Conservation (phyloP, 35 echinoderm and acorn worm species). For the Heliocidaris tuberculata region DNA sequence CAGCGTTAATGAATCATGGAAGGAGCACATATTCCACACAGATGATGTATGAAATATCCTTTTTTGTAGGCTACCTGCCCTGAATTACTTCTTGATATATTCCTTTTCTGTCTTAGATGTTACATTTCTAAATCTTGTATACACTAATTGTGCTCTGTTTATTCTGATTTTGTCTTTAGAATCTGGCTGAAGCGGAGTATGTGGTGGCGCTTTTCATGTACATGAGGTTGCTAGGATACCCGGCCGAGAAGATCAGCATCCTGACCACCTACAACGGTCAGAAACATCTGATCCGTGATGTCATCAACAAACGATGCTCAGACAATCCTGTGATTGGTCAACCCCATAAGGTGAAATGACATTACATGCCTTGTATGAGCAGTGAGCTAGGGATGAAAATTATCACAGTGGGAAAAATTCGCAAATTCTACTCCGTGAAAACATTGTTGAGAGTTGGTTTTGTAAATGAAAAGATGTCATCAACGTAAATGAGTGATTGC, state of each 20-base stretch:
- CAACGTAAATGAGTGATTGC: no score
- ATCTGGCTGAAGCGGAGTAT: conserved; percentile 93
- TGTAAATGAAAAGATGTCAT: no score
- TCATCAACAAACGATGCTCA: conserved; percentile 92
- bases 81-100: no score
- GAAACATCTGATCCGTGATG: conserved; percentile 96
- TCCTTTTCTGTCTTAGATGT: no score
- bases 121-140: not conserved
- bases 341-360: conserved; percentile 70
- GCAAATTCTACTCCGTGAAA: no score
- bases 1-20: no score
- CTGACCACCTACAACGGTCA: conserved; percentile 97
- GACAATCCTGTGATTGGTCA: conserved; percentile 87
- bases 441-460: no score
- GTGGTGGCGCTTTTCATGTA: conserved; percentile 97
- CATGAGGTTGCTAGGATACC: conserved; percentile 93
- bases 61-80: no score
- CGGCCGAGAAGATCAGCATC: conserved; percentile 84
- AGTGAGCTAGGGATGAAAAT: not conserved
- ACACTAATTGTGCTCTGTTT: not conserved
- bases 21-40: no score
- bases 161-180: conserved; percentile 45
- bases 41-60: no score
- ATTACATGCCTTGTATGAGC: not conserved
- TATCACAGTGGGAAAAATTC: not conserved